These are phyloP conservation scores for Ceratoteleas bidentatus DNA, from an alignment of 1,140 invertebrate genomes.

Conservation along the genomic window DNA sequence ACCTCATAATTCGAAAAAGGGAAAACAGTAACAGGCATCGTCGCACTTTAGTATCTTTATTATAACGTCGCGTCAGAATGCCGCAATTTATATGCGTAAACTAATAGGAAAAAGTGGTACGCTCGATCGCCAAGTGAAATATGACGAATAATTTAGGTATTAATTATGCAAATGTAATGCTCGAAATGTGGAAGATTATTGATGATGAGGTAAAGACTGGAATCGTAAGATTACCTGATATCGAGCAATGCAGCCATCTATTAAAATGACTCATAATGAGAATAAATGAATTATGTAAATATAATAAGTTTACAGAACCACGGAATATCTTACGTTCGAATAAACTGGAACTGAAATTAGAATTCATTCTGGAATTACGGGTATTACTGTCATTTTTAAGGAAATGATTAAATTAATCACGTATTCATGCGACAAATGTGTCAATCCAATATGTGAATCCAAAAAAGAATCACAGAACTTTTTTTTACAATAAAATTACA, in stretches of 20 bases:
- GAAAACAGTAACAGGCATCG: background rate
- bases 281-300: constrained; percentile 44
- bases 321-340: too few relatives aligned
- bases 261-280: constrained; percentile 33
- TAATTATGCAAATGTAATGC: constrained; percentile 36
- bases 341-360: too few relatives aligned
- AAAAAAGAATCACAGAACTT: too few relatives aligned
- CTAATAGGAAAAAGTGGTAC: constrained; percentile 26
- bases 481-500: too few relatives aligned
- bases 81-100: constrained; percentile 26
- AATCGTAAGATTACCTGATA: constrained; percentile 27
- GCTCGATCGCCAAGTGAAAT: constrained; percentile 5
- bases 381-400: too few relatives aligned
- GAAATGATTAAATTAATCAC: too few relatives aligned
- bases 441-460: too few relatives aligned
- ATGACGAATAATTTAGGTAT: constrained; percentile 34
- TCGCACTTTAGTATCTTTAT: constrained; percentile 31
- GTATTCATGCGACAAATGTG: too few relatives aligned
- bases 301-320: too few relatives aligned
- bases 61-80: constrained; percentile 9
- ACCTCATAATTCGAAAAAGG: constrained; percentile 7
- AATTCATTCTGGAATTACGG: too few relatives aligned
- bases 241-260: constrained; percentile 13
- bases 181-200: constrained; percentile 36
- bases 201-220: constrained; percentile 18